A percentile compares a stretch with the other conserved stretches of the same genome.
Evolutionary conservation across 2,113 vertebrate species (phyloP).

Genomic region (Burhinus bistriatus): DNA sequence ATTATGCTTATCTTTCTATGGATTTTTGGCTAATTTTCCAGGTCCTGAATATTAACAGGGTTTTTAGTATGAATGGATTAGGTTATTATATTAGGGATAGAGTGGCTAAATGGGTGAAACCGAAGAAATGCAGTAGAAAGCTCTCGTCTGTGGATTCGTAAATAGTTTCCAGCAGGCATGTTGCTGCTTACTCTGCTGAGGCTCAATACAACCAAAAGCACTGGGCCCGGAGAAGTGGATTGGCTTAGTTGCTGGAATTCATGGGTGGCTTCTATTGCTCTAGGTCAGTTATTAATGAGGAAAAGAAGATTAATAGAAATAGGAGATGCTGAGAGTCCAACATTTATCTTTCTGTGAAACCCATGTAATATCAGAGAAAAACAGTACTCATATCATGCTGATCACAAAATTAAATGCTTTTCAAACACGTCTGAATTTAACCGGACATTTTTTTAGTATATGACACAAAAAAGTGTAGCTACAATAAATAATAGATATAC

Average conservation of each 20-base stretch:
- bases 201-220: background rate
- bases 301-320: background rate
- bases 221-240: background rate
- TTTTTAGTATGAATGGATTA: background rate
- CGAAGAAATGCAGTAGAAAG: background rate
- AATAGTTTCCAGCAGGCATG: background rate
- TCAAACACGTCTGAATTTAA: background rate
- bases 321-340: background rate
- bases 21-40: background rate
- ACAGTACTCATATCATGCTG: background rate
- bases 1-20: background rate
- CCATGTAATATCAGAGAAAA: background rate
- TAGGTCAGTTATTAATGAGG: conserved; percentile 3
- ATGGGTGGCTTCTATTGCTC: background rate
- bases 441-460: background rate
- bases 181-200: background rate
- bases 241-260: background rate
- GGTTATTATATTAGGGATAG: background rate
- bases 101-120: background rate
- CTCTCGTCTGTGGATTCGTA: background rate
- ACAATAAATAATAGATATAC: background rate
- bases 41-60: background rate
- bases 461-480: background rate
- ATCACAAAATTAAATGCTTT: background rate
- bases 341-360: background rate